Evolutionary conservation across 2,888 invertebrate genomes (phyloP), one percentile per base, ranked within the genome.

Genomic region (Aleiodes leptofemur): DNA sequence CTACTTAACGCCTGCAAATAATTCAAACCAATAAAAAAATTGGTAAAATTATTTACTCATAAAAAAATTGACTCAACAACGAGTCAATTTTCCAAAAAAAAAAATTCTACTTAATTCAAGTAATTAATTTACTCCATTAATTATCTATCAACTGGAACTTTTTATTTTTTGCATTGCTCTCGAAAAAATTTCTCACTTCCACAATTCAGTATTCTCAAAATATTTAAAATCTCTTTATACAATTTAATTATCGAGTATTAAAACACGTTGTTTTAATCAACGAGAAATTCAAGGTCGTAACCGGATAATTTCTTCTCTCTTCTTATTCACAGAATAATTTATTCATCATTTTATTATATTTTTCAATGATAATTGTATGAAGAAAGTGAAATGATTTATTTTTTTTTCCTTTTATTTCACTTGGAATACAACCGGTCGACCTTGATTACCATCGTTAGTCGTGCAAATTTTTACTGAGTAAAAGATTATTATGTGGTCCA

Each of bases 381-480:
- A 66, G 48, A 50, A 79, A 78, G 73, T 66, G 29, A 43, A 43
- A 43, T 55, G 8, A 55, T 16, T 9, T 56, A 1, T 56, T 31
- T 31, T 29, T 23, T 1, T 23, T 23, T 23, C 23, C 1, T 23
- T 23, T 57, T 57, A 29, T 29, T 31, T 57, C 16, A 29, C n/a
- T 29, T 31, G 16, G 16, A 51, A 51, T 50, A 23, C 50, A 31
- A 51, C 68, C 50, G 31, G 51, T 76, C 72, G 79, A 83, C 83
- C 87, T 86, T 86, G 82, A 85, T 80, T 79, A 81, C 82, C 79
- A 83, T 84, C 82, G 88, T 85, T 88, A 89, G 81, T 95, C 96
- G 89, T 95, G 95, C 89, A 96, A 91, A 90, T 96, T 96, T 91
- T 96, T 96, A 90, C 96, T 96, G 84, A 96, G 92, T 78, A 96